Conservation (phyloP, 2,113 vertebrate genomes). For the Crotophaga sulcirostris region DNA sequence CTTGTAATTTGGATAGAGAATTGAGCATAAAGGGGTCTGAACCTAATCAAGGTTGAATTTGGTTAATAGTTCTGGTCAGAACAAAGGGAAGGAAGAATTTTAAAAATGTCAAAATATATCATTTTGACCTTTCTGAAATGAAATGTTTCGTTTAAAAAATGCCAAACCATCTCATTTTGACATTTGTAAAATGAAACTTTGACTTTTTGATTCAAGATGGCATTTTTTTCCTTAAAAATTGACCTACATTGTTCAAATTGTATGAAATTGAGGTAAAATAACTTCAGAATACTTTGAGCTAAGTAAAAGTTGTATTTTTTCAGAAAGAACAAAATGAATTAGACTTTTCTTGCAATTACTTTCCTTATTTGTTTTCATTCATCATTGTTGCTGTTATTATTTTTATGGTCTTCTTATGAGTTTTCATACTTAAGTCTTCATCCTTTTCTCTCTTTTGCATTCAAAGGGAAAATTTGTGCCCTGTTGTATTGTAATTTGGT, state of each 20-base stretch:
- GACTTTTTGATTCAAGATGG: slow-evolving; percentile 58
- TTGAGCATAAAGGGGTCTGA: slow-evolving; percentile 3
- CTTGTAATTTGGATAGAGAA: neutral
- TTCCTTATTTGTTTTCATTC: neutral
- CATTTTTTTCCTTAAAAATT: slow-evolving; percentile 33
- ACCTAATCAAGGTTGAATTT: slow-evolving; percentile 46
- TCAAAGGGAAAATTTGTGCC: neutral
- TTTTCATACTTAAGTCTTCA: neutral
- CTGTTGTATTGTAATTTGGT: neutral
- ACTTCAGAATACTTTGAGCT: neutral
- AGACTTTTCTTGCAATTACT: neutral
- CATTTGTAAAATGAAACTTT: slow-evolving; percentile 61
- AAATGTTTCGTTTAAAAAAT: slow-evolving; percentile 63
- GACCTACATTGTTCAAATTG: neutral
- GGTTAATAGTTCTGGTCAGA: slow-evolving; percentile 48
- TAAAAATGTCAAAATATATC: slow-evolving; percentile 56
- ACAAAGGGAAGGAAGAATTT: neutral
- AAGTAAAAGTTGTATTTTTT: neutral
- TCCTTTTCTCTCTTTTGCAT: neutral
- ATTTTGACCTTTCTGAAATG: slow-evolving; percentile 60
- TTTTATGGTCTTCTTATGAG: neutral
- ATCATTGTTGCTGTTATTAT: neutral
- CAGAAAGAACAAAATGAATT: neutral
- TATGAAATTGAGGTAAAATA: neutral
- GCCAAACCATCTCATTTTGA: slow-evolving; percentile 59